Evolutionary conservation across 2,888 invertebrate genomes (phyloP).

Genomic region (Neelides folsomi): DNA sequence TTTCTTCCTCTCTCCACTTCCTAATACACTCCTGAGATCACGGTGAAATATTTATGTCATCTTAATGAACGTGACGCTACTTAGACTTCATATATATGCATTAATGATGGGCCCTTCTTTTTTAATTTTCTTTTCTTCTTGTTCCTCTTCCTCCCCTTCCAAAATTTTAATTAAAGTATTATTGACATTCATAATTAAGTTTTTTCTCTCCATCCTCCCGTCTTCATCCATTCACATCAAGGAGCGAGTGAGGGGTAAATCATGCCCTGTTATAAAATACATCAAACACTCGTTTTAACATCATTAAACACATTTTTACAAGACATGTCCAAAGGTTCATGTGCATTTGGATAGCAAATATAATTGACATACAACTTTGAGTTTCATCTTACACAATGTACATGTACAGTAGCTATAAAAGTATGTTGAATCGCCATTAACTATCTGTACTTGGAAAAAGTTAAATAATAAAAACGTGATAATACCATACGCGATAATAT

Average conservation of each 20-base stretch:
- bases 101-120: slow-evolving; percentile 21
- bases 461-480: too few species aligned
- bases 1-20: slow-evolving; percentile 1
- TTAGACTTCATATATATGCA: slow-evolving; percentile 20
- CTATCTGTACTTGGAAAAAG: too few species aligned
- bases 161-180: slow-evolving; percentile 32
- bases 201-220: slow-evolving; percentile 16
- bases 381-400: too few species aligned
- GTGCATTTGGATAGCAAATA: too few species aligned
- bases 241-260: too few species aligned
- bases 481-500: too few species aligned
- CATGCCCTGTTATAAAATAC: not conserved
- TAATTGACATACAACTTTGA: too few species aligned
- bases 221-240: too few species aligned
- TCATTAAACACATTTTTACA: too few species aligned
- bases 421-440: too few species aligned
- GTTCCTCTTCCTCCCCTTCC: slow-evolving; percentile 8
- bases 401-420: too few species aligned
- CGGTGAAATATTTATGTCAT: slow-evolving; percentile 30
- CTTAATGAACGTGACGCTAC: slow-evolving; percentile 30
- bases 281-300: not conserved
- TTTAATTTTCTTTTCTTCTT: slow-evolving; percentile 19
- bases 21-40: slow-evolving; percentile 21
- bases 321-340: too few species aligned
- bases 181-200: slow-evolving; percentile 29